Evolutionary conservation across 2,888 invertebrate species (phyloP).

Genomic region (Pyralis farinalis): DNA sequence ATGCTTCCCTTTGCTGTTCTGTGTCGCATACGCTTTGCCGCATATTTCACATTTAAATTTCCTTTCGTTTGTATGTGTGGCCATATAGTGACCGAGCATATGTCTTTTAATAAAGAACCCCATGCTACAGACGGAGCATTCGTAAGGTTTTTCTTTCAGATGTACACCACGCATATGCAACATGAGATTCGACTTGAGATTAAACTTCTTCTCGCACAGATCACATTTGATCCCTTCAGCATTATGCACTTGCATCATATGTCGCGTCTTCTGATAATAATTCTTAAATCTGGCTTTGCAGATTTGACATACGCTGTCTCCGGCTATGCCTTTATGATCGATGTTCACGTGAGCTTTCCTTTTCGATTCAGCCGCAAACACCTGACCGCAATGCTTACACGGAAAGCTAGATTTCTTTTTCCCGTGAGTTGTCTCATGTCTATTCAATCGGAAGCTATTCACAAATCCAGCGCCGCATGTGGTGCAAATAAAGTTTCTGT

Average conservation of each 20-base stretch:
- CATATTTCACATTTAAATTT: constrained; percentile 82
- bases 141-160: constrained; percentile 63
- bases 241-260: constrained; percentile 70
- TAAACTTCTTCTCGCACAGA: constrained; percentile 68
- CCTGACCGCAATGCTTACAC: constrained; percentile 58
- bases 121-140: constrained; percentile 69
- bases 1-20: constrained; percentile 62
- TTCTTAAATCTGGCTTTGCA: constrained; percentile 70
- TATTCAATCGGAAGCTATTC: constrained; percentile 56
- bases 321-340: constrained; percentile 67
- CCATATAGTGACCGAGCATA: constrained; percentile 70
- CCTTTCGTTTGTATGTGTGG: constrained; percentile 73
- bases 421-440: constrained; percentile 63
- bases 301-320: constrained; percentile 68
- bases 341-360: constrained; percentile 67
- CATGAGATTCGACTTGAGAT: constrained; percentile 59
- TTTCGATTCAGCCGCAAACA: constrained; percentile 62
- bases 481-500: constrained; percentile 67
- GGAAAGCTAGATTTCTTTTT: constrained; percentile 64
- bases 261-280: constrained; percentile 68
- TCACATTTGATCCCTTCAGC: constrained; percentile 66
- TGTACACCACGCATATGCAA: constrained; percentile 67
- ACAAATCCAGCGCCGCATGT: constrained; percentile 71
- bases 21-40: constrained; percentile 75
- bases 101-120: constrained; percentile 70